phyloP scores from a whole-genome alignment of 2,888 invertebrate species.

The Drosophila stalkeri region DNA sequence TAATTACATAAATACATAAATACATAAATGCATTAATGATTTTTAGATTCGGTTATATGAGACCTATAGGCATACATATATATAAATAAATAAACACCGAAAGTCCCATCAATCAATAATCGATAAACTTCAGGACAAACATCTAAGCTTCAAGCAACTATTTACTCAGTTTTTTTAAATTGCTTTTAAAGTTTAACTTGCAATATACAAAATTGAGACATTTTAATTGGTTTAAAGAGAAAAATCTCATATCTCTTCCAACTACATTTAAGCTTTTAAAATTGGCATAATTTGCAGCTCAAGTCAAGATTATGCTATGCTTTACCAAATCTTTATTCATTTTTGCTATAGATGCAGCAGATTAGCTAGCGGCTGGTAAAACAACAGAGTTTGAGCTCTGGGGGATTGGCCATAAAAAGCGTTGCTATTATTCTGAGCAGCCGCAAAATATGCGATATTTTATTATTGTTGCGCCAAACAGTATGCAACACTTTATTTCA shows the following conservation, averaged over 20 bases:
- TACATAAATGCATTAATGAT: no score
- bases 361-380: constrained; percentile 8
- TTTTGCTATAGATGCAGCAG: constrained; percentile 1
- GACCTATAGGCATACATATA: no score
- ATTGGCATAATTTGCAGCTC: constrained; percentile 1
- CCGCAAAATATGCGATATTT: constrained; percentile 75
- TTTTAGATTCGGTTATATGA: no score
- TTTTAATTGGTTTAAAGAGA: background rate
- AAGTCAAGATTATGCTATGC: background rate
- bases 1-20: no score
- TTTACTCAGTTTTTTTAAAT: no score
- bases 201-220: no score
- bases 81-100: no score
- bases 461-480: constrained; percentile 77
- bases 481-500: constrained; percentile 79
- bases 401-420: constrained; percentile 20
- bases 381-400: background rate
- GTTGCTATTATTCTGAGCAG: constrained; percentile 41
- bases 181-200: background rate
- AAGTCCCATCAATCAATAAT: background rate
- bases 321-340: background rate
- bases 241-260: background rate
- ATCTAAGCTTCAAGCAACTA: no score
- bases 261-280: background rate
- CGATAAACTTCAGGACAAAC: background rate